phyloP scores from a whole-genome alignment of 1,140 invertebrate genomes.

The Macrosteles quadrilineatus region DNA sequence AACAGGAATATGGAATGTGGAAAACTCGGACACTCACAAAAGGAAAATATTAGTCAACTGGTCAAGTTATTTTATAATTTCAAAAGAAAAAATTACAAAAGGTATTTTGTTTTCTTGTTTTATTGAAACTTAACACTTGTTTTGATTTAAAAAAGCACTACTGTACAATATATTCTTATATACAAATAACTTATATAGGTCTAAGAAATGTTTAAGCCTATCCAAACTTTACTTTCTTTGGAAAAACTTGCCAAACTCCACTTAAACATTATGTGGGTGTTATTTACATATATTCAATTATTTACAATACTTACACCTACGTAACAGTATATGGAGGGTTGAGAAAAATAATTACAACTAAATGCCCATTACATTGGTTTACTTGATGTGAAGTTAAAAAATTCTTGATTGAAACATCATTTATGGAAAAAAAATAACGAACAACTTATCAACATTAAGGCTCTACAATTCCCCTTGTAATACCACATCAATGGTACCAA shows the following conservation, averaged over 20 bases:
- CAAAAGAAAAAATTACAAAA: too few relatives aligned
- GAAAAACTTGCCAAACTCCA: constrained; percentile 3
- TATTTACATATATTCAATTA: constrained; percentile 15
- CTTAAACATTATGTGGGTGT: background rate
- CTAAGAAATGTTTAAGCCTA: background rate
- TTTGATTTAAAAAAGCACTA: constrained; percentile 21
- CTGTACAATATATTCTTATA: constrained; percentile 23
- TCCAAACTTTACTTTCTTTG: constrained; percentile 18
- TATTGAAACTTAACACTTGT: constrained; percentile 23
- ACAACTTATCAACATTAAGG: too few relatives aligned
- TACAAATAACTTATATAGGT: constrained; percentile 19
- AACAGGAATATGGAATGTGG: too few relatives aligned
- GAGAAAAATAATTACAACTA: background rate
- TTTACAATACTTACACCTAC: constrained; percentile 6
- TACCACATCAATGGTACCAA: too few relatives aligned
- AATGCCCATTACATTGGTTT: background rate
- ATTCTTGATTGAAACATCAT: too few relatives aligned
- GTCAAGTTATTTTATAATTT: too few relatives aligned
- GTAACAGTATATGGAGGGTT: constrained; percentile 14
- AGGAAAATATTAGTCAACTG: too few relatives aligned
- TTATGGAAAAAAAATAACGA: too few relatives aligned
- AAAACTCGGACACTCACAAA: too few relatives aligned
- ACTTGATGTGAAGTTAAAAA: too few relatives aligned
- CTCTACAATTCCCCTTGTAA: too few relatives aligned
- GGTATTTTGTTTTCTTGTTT: background rate